Percentiles rank a stretch among this genome's conserved stretches.
Conservation (phyloP, 2,113 vertebrate species). For the Pandion haliaetus region DNA sequence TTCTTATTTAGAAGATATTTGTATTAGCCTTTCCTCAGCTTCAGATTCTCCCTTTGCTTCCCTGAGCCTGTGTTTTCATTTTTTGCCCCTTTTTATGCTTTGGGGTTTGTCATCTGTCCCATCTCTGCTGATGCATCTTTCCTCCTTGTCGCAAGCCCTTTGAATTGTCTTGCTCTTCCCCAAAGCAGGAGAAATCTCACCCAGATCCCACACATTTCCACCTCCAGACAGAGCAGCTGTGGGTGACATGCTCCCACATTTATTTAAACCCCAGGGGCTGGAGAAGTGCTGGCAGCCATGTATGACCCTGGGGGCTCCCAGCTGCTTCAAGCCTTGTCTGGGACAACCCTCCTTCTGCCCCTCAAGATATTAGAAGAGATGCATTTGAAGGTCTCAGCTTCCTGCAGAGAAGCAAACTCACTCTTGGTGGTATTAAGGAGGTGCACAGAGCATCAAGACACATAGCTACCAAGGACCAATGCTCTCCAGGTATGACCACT, state of each 20-base stretch:
- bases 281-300: neutral
- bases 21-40: neutral
- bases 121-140: neutral
- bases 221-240: accelerated
- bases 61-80: neutral
- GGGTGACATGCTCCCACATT: accelerated
- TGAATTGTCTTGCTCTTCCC: neutral
- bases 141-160: neutral
- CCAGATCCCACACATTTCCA: neutral
- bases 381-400: neutral
- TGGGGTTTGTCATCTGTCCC: neutral
- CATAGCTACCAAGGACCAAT: neutral
- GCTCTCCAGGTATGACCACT: neutral
- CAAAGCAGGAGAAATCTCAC: neutral
- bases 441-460: neutral
- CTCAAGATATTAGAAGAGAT: neutral
- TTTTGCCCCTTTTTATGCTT: neutral
- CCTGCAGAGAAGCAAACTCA: neutral
- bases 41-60: neutral
- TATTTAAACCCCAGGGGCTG: neutral
- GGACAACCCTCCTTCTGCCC: neutral
- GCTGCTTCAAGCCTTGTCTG: neutral
- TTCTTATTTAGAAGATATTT: neutral
- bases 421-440: neutral
- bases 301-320: neutral